Percentiles rank a stretch among this genome's conserved stretches.
phyloP scores from a whole-genome alignment of 2,797 vertebrate species.

The Ctenopoma multispine region DNA sequence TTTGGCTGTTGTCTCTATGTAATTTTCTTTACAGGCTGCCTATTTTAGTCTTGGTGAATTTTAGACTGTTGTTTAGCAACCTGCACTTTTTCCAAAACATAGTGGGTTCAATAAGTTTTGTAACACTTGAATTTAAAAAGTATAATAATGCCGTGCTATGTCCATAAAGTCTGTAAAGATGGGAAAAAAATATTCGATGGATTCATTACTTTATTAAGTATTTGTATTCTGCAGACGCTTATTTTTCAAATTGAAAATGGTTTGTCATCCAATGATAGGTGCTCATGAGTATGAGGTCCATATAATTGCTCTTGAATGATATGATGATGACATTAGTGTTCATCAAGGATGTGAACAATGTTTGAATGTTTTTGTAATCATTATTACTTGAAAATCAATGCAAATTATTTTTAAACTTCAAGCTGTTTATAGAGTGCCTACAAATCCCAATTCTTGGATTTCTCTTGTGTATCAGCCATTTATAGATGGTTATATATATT shows the following conservation, averaged over 20 bases:
- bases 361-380: constrained; percentile 1
- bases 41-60: constrained; percentile 70
- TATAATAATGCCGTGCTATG: neutral
- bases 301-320: neutral
- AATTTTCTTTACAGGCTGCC: constrained; percentile 74
- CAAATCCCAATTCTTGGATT: neutral
- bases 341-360: neutral
- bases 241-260: neutral
- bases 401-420: neutral
- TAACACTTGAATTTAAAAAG: constrained; percentile 42
- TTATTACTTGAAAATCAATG: neutral
- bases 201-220: neutral
- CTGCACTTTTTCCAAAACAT: constrained; percentile 34
- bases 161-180: neutral
- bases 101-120: constrained; percentile 55
- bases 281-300: neutral
- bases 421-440: neutral
- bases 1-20: constrained; percentile 70
- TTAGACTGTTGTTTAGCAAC: constrained; percentile 61
- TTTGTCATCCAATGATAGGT: neutral
- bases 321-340: neutral
- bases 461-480: neutral
- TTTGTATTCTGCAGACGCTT: neutral
- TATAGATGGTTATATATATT: constrained; percentile 5
- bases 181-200: neutral